Percentiles rank a stretch among this genome's conserved stretches.
These are phyloP conservation scores for Cricetomys ansorgei DNA, from an alignment of 2,113 vertebrate species.

Conservation along the genomic window DNA sequence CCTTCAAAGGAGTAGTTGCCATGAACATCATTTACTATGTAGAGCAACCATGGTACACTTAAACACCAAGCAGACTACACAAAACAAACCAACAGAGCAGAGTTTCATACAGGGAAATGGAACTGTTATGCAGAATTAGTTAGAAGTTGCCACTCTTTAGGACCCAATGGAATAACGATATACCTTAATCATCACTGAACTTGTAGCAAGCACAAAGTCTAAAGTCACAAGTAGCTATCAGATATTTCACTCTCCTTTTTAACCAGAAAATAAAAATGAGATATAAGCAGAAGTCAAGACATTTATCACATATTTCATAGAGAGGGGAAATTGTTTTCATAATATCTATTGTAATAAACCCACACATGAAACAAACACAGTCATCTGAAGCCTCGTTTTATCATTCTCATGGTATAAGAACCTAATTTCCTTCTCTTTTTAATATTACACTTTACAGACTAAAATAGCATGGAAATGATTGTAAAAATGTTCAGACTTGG, in stretches of 20 bases:
- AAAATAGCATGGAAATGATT: conserved; percentile 35
- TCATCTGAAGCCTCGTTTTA: neutral
- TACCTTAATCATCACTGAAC: neutral
- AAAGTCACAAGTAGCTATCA: neutral
- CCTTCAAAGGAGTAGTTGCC: neutral
- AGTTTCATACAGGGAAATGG: neutral
- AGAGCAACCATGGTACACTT: neutral
- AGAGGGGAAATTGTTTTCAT: neutral
- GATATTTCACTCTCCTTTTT: neutral
- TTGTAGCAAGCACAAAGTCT: neutral
- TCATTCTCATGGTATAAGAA: neutral
- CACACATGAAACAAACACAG: neutral
- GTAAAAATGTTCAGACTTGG: neutral
- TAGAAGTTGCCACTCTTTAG: neutral
- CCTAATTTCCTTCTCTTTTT: neutral
- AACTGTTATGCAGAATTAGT: neutral
- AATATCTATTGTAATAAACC: neutral
- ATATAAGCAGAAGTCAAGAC: neutral
- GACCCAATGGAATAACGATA: neutral
- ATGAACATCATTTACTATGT: neutral
- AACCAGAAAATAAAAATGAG: neutral
- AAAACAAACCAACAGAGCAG: neutral
- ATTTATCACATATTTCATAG: neutral
- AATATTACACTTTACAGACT: neutral
- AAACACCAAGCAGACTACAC: neutral